Percentiles rank a stretch among this genome's conserved stretches.
phyloP scores from a whole-genome alignment of 2,888 invertebrate species.

The Danaus chrysippus region DNA sequence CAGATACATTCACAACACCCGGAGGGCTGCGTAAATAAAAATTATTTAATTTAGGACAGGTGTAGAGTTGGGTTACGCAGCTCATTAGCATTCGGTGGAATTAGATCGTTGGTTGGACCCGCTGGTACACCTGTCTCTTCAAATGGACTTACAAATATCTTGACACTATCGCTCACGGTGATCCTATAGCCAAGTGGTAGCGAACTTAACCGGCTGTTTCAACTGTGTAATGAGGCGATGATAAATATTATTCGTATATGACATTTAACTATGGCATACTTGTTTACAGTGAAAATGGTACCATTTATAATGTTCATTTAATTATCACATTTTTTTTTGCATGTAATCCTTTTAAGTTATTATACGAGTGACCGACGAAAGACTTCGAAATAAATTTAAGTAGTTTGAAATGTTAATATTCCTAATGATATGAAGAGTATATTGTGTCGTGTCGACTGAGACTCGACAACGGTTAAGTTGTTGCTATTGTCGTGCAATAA shows the following conservation, averaged over 20 bases:
- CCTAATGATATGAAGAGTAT: slow-evolving; percentile 20
- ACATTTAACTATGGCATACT: slow-evolving; percentile 8
- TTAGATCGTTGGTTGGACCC: slow-evolving; percentile 51
- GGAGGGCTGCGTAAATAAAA: slow-evolving; percentile 72
- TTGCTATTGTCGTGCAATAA: slow-evolving; percentile 51
- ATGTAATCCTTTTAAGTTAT: no score
- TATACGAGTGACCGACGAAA: no score
- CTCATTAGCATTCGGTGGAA: slow-evolving; percentile 69
- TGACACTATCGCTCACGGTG: slow-evolving; percentile 61
- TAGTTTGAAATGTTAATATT: slow-evolving; percentile 20
- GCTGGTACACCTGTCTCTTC: slow-evolving; percentile 66
- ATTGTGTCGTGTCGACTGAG: slow-evolving; percentile 39
- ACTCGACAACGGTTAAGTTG: slow-evolving; percentile 43
- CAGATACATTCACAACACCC: slow-evolving; percentile 70
- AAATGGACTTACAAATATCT: slow-evolving; percentile 47
- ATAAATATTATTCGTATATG: slow-evolving; percentile 13
- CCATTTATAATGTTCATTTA: no score
- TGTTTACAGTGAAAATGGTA: background rate
- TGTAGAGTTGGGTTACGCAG: slow-evolving; percentile 69
- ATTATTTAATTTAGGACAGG: slow-evolving; percentile 72
- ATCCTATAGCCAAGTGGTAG: slow-evolving; percentile 57
- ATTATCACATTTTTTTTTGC: no score
- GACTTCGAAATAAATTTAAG: no score
- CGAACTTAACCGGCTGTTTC: slow-evolving; percentile 31
- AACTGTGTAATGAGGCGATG: slow-evolving; percentile 14